These are phyloP conservation scores for Gymnosoma rotundatum DNA, from an alignment of 2,888 invertebrate genomes.

Conservation along the genomic window DNA sequence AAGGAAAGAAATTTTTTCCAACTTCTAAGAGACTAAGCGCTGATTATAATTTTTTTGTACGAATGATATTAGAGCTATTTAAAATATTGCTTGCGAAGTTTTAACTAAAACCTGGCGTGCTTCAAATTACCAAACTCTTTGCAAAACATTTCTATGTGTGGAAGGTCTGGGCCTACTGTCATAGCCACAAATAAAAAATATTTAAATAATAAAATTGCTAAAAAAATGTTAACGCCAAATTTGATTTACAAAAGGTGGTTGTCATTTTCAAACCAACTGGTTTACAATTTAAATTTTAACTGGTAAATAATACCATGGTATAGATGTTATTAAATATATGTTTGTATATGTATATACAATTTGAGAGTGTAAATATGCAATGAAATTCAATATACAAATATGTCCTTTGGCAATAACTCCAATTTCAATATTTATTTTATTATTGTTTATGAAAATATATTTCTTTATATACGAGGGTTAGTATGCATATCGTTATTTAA, in stretches of 20 bases:
- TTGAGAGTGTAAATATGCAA: neutral
- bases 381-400: conserved; percentile 60
- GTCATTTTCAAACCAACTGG: conserved; percentile 11
- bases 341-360: neutral
- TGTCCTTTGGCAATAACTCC: conserved; percentile 57
- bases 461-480: neutral
- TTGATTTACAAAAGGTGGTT: conserved; percentile 12
- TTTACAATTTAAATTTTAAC: neutral
- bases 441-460: neutral
- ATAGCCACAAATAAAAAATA: neutral
- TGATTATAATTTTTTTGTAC: too few species aligned
- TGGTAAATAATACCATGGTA: neutral
- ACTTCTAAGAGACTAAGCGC: too few species aligned
- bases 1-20: too few species aligned
- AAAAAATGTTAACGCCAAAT: neutral
- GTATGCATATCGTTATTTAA: too few species aligned
- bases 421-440: conserved; percentile 34
- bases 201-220: neutral
- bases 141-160: too few species aligned
- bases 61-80: too few species aligned
- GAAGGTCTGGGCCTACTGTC: neutral
- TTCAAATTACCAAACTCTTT: too few species aligned
- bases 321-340: too few species aligned
- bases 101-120: too few species aligned
- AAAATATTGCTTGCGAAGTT: too few species aligned